phyloP scores from a whole-genome alignment of 2,888 invertebrate genomes.

The Uropetala carovei region DNA sequence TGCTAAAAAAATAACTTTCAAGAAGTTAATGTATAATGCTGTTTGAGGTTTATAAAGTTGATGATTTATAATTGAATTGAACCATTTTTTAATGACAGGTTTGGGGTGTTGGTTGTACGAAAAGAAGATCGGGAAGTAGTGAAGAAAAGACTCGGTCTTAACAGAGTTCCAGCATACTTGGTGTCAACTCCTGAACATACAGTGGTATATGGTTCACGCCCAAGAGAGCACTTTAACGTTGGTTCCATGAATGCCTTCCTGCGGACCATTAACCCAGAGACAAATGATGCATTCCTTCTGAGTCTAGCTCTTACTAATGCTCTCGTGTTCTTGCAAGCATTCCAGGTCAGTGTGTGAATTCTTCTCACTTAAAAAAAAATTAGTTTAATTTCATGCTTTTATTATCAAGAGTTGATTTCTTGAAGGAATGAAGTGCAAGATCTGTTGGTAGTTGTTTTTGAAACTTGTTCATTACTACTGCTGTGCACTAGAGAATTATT shows the following conservation, averaged over 20 bases:
- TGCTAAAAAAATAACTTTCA: too few species aligned
- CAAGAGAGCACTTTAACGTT: constrained; percentile 75
- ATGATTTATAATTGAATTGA: neutral
- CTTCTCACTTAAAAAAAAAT: too few species aligned
- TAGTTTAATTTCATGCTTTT: too few species aligned
- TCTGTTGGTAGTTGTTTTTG: too few species aligned
- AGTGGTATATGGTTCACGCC: constrained; percentile 73
- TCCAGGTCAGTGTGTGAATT: constrained; percentile 71
- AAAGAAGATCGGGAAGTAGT: constrained; percentile 70
- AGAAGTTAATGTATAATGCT: too few species aligned
- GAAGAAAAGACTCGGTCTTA: constrained; percentile 68
- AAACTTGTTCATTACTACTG: too few species aligned
- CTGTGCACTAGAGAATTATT: too few species aligned
- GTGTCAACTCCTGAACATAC: constrained; percentile 74
- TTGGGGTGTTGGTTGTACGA: constrained; percentile 73
- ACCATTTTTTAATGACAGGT: constrained; percentile 73
- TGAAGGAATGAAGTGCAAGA: too few species aligned
- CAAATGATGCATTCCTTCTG: constrained; percentile 76
- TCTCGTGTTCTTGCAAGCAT: constrained; percentile 74
- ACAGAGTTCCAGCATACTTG: constrained; percentile 72
- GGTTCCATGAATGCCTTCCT: constrained; percentile 75
- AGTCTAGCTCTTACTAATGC: constrained; percentile 75
- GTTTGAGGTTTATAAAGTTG: too few species aligned
- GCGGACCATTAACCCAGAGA: constrained; percentile 75
- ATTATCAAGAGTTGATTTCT: too few species aligned